phyloP scores from a whole-genome alignment of 1,140 invertebrate genomes.

The Ceratina australensis region DNA sequence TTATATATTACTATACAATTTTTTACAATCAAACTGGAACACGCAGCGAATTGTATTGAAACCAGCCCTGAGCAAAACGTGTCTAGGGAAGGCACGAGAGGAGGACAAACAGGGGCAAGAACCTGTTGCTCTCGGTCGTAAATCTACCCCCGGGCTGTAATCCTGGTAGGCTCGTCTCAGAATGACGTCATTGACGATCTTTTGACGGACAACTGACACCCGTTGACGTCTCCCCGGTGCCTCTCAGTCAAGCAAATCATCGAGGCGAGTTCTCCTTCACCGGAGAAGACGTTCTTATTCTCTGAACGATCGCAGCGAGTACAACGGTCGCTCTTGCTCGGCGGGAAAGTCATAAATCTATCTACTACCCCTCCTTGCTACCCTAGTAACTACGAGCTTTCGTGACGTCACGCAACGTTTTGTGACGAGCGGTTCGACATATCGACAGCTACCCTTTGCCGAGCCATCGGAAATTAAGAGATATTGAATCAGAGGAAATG shows the following conservation, averaged over 20 bases:
- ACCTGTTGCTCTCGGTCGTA: conserved; percentile 77
- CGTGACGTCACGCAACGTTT: conserved; percentile 71
- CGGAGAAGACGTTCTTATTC: conserved; percentile 36
- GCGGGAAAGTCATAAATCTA: conserved; percentile 65
- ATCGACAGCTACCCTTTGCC: conserved; percentile 25
- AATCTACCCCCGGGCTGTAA: conserved; percentile 78
- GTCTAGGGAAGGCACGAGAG: neutral
- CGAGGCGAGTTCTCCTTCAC: conserved; percentile 9
- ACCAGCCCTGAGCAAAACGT: too few relatives aligned
- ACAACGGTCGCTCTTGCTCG: conserved; percentile 44
- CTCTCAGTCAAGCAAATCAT: conserved; percentile 17
- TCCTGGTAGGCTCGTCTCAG: conserved; percentile 78
- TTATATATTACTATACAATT: too few relatives aligned
- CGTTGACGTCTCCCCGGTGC: conserved; percentile 35
- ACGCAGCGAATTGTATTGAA: too few relatives aligned
- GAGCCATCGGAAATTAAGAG: too few relatives aligned
- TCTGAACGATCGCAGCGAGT: neutral
- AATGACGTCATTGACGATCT: conserved; percentile 79
- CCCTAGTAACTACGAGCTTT: conserved; percentile 73
- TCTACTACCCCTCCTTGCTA: conserved; percentile 70
- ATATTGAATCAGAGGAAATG: too few relatives aligned
- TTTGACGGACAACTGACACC: conserved; percentile 75
- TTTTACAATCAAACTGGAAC: too few relatives aligned
- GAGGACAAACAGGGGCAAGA: conserved; percentile 12
- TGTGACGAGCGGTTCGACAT: conserved; percentile 48